A percentile compares a stretch with the other conserved stretches of the same genome.
Evolutionary conservation across 2,888 invertebrate species (phyloP).

Genomic region (Isotomurus palustris): DNA sequence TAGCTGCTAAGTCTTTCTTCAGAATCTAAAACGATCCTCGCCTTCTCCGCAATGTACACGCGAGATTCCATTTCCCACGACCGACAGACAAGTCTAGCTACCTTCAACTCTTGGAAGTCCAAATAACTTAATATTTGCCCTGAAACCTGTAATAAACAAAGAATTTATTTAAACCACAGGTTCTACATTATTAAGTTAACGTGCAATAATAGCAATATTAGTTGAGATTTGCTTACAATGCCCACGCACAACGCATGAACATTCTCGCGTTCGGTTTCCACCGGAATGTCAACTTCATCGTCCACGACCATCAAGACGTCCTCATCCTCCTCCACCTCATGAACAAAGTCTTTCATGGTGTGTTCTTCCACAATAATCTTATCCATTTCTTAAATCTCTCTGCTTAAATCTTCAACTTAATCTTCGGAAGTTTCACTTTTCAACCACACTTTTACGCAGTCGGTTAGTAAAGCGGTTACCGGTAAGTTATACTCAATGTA

Average conservation of each 20-base stretch:
- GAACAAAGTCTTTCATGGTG: neutral
- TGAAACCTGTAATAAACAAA: constrained; percentile 17
- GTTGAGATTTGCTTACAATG: neutral
- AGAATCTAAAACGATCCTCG: constrained; percentile 32
- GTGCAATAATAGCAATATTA: too few species aligned
- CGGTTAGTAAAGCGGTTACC: too few species aligned
- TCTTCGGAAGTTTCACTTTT: too few species aligned
- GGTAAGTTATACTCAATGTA: too few species aligned
- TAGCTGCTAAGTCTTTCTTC: constrained; percentile 29
- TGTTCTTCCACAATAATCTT: neutral
- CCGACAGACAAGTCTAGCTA: constrained; percentile 30
- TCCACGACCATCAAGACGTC: neutral
- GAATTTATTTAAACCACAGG: neutral
- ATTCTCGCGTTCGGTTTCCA: neutral
- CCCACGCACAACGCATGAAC: neutral
- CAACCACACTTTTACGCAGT: too few species aligned
- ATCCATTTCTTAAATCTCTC: neutral
- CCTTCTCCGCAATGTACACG: constrained; percentile 24
- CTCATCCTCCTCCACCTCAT: neutral
- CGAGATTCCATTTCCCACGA: constrained; percentile 32
- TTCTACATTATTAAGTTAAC: too few species aligned
- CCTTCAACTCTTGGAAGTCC: constrained; percentile 25
- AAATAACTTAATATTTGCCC: constrained; percentile 26
- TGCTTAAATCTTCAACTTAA: too few species aligned
- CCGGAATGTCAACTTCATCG: neutral